These are phyloP conservation scores for Myodes glareolus DNA, from an alignment of 2,113 vertebrate species.

Conservation along the genomic window DNA sequence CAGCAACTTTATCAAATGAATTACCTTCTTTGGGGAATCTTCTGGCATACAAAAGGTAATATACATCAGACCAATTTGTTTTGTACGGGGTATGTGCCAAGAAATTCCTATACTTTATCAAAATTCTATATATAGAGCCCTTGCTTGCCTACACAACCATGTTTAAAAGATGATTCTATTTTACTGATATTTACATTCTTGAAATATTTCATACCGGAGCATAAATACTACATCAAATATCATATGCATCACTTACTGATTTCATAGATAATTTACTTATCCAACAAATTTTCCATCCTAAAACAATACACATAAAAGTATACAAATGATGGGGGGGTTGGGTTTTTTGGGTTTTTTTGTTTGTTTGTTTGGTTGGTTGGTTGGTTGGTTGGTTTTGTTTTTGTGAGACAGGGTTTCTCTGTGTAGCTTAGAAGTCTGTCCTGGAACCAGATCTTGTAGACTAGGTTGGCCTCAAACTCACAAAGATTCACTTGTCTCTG, in stretches of 20 bases:
- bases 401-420: no score
- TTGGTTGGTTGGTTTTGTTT: no score
- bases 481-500: no score
- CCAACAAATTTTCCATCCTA: conserved; percentile 25
- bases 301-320: neutral
- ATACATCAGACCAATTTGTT: conserved; percentile 35
- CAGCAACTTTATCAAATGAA: conserved; percentile 64
- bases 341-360: no score
- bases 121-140: conserved; percentile 44
- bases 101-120: conserved; percentile 68
- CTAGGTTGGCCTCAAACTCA: no score
- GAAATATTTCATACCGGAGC: conserved; percentile 29
- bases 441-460: no score
- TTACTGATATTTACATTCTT: conserved; percentile 53
- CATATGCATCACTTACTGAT: conserved; percentile 48
- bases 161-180: conserved; percentile 59
- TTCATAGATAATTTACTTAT: conserved; percentile 60
- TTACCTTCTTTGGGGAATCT: conserved; percentile 67
- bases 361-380: no score
- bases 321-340: no score
- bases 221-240: conserved; percentile 67
- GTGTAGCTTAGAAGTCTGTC: no score
- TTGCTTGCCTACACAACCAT: conserved; percentile 36
- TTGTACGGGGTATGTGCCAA: conserved; percentile 56
- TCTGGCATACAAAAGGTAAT: conserved; percentile 61